Conservation (phyloP, 2,888 invertebrate species). For the Horisme vitalbata region DNA sequence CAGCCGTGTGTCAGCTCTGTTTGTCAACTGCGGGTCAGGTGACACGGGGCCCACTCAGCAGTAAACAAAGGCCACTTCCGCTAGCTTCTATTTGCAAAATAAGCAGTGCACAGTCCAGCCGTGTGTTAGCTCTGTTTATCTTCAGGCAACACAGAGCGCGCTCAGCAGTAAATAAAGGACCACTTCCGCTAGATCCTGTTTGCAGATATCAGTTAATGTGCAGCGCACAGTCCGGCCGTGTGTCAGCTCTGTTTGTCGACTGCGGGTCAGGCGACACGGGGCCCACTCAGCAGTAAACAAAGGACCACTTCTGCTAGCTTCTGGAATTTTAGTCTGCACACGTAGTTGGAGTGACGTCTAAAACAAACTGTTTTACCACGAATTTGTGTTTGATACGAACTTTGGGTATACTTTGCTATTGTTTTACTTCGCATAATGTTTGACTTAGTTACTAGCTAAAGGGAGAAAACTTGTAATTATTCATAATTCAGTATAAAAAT, state of each 20-base stretch:
- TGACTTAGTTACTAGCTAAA: too few species aligned
- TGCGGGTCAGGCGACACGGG: constrained; percentile 43
- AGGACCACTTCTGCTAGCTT: constrained; percentile 43
- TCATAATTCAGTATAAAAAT: too few species aligned
- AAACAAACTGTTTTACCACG: constrained; percentile 9
- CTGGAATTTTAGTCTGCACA: constrained; percentile 39
- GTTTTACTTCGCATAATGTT: too few species aligned
- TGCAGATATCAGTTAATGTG: too few species aligned
- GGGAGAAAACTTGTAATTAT: too few species aligned
- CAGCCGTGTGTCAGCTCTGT: too few species aligned
- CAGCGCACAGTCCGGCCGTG: background rate
- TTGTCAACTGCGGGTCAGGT: too few species aligned
- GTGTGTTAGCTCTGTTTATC: too few species aligned
- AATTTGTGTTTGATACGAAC: background rate
- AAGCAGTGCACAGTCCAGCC: too few species aligned
- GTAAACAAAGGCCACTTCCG: too few species aligned
- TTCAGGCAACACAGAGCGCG: constrained; percentile 45
- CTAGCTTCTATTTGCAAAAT: too few species aligned
- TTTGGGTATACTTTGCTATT: background rate
- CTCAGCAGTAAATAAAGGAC: constrained; percentile 51
- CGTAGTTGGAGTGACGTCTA: background rate
- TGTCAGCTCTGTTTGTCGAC: constrained; percentile 42
- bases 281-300: constrained; percentile 50
- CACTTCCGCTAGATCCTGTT: constrained; percentile 40
- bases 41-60: too few species aligned